A percentile compares a stretch with the other conserved stretches of the same genome.
Evolutionary conservation across 2,888 invertebrate genomes (phyloP).

Genomic region (Agriopis leucophaearia): DNA sequence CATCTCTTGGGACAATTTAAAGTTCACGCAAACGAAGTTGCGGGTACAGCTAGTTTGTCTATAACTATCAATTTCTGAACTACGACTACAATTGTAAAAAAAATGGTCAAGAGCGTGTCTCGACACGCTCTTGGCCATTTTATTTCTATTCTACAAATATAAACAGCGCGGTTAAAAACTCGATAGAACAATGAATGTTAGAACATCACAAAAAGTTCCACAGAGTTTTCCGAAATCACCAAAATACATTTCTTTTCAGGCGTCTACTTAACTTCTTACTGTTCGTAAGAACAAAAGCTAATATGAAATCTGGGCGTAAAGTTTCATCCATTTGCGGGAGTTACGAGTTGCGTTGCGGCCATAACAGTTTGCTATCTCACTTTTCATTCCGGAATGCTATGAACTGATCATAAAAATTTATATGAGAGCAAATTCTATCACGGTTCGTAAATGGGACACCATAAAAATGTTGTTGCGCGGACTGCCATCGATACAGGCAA

Average conservation of each 20-base stretch:
- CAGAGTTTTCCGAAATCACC: constrained; percentile 46
- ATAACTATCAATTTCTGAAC: no score
- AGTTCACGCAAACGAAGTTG: no score
- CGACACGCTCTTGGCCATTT: no score
- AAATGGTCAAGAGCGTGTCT: no score
- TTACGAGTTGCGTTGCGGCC: constrained; percentile 35
- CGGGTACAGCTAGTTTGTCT: no score
- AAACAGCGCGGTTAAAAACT: no score
- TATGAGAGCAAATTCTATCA: constrained; percentile 71
- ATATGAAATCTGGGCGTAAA: constrained; percentile 40
- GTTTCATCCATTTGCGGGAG: constrained; percentile 35
- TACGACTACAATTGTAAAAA: no score
- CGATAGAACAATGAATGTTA: constrained; percentile 55
- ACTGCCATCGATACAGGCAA: constrained; percentile 67
- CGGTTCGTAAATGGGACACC: constrained; percentile 69
- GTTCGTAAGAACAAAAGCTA: constrained; percentile 39
- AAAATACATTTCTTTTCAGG: constrained; percentile 34
- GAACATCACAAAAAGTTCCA: constrained; percentile 53
- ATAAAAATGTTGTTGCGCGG: constrained; percentile 63
- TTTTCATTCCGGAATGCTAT: constrained; percentile 57
- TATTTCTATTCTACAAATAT: constrained; percentile 67
- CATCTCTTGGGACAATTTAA: no score
- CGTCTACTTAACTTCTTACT: constrained; percentile 33
- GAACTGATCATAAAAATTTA: constrained; percentile 68
- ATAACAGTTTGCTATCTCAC: constrained; percentile 47